Base-by-base conservation (phyloP, 2,113 vertebrate genomes). In the Glareola pratincola region DNA sequence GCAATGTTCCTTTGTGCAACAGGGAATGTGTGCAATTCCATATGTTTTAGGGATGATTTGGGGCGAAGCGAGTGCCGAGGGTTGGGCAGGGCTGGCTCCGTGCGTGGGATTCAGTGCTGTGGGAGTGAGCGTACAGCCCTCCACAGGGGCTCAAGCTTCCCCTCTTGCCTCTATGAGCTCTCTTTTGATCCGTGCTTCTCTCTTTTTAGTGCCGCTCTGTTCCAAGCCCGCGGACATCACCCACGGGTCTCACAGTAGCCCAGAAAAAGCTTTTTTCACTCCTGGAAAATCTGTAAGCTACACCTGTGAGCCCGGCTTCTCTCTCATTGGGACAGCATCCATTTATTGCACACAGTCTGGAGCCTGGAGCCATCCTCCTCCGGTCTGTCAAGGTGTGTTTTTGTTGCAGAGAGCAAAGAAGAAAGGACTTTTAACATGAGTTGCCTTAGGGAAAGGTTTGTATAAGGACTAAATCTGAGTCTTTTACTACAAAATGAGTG, bases 281-380 rank as follows among this genome's bases (percentile, higher is more conserved):
- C 63, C 74, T 50, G 96, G 95, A 81, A 93, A 63, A 30, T 83
- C 73, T 29, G 68, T 96, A 39, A 47, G 50, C 59, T 97, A 96
- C 66, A 90, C 36, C 67, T 98, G 97, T 73, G 85, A 97, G 50
- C 78, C 81, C 2, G 95, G 95, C 45, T 97, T 95, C 84, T 71
- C 88, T 36, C 95, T 96, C 47, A 22, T 77, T 75, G 97, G 97
- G 63, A 92, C 85, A 50, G 83, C 73, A 76, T 88, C 92, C 89
- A 69, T 76, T 69, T 68, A 71, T 15, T 96, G 93, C 81, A 93
- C 88, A 79, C 9, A 84, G 30, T 96, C 94, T 45, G 96, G 96
- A 85, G 45, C 86, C 19, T 96, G 96, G 94, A 97, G 90, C 82
- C 96, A 75, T 8, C 90, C 96, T 77, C 37, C 80, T 71, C 96